phyloP scores from a whole-genome alignment of 2,888 invertebrate genomes.

The Pterostichus niger region DNA sequence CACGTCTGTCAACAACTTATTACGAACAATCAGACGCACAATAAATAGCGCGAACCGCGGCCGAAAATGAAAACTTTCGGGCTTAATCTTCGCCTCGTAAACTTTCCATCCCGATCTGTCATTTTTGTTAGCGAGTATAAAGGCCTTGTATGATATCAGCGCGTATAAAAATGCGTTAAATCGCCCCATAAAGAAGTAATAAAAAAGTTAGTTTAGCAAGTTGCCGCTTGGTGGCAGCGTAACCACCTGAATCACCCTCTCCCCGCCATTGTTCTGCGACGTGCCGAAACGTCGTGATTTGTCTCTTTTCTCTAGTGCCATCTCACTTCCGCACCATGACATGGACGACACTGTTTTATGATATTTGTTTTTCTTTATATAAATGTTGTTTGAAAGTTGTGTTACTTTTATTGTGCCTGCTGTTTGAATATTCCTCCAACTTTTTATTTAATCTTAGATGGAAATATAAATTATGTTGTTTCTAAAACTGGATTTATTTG shows the following conservation, averaged over 20 bases:
- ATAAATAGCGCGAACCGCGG: constrained; percentile 6
- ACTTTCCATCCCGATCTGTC: constrained; percentile 33
- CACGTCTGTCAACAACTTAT: constrained; percentile 50
- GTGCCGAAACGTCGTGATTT: constrained; percentile 14
- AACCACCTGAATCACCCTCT: constrained; percentile 21
- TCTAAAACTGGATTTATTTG: neutral
- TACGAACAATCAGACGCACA: constrained; percentile 43
- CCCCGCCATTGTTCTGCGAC: constrained; percentile 1
- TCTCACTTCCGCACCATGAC: too few relatives aligned
- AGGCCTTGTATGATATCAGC: constrained; percentile 41
- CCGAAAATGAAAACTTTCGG: constrained; percentile 30
- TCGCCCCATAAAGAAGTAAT: constrained; percentile 58
- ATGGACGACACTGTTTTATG: constrained; percentile 16
- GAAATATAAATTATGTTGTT: constrained; percentile 36
- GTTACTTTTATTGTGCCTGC: constrained; percentile 8
- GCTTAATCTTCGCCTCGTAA: constrained; percentile 41
- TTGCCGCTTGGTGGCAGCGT: constrained; percentile 9
- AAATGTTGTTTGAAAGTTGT: constrained; percentile 25
- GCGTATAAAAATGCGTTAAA: constrained; percentile 59
- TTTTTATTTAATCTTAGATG: constrained; percentile 41
- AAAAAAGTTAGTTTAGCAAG: constrained; percentile 51
- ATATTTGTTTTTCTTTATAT: constrained; percentile 39
- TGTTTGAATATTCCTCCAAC: neutral
- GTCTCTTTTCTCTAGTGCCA: neutral
- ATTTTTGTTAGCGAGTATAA: constrained; percentile 37